Percentiles rank a stretch among this genome's conserved stretches.
Evolutionary conservation across 92 coral and sea anemone species (phyloP).

Genomic region (Hydrozoanthus gracilis): DNA sequence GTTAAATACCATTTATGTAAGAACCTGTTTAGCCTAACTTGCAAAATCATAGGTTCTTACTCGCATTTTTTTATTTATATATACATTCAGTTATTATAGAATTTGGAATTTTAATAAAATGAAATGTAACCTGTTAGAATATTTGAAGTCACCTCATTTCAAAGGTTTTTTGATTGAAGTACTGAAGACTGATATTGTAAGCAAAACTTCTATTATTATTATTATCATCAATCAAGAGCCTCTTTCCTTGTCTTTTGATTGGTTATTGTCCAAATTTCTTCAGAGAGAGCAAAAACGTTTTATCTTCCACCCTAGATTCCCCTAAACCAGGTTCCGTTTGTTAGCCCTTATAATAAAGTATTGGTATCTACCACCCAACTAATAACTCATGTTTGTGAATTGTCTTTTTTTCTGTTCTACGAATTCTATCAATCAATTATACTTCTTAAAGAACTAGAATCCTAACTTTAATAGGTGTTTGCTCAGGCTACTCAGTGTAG

Average conservation of each 20-base stretch:
- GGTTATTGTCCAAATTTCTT: not conserved
- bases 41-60: no score
- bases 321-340: not conserved
- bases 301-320: not conserved
- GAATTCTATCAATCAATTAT: not conserved
- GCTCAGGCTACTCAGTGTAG: not conserved
- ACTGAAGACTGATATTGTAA: not conserved
- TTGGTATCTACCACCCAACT: not conserved
- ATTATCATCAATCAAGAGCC: not conserved
- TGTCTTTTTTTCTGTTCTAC: not conserved
- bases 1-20: no score
- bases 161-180: not conserved
- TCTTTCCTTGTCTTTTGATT: not conserved
- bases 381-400: not conserved
- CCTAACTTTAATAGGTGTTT: not conserved
- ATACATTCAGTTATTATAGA: not conserved
- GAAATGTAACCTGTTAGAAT: not conserved
- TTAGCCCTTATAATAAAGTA: not conserved
- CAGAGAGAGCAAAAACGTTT: not conserved
- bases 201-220: not conserved
- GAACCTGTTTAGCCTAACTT: not conserved
- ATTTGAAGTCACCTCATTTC: not conserved
- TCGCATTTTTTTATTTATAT: not conserved
- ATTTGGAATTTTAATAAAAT: not conserved
- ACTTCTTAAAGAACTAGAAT: not conserved